Evolutionary conservation across 2,888 invertebrate species (phyloP), one percentile per base, ranked within the genome.

Genomic region (Steinernema scapterisci): DNA sequence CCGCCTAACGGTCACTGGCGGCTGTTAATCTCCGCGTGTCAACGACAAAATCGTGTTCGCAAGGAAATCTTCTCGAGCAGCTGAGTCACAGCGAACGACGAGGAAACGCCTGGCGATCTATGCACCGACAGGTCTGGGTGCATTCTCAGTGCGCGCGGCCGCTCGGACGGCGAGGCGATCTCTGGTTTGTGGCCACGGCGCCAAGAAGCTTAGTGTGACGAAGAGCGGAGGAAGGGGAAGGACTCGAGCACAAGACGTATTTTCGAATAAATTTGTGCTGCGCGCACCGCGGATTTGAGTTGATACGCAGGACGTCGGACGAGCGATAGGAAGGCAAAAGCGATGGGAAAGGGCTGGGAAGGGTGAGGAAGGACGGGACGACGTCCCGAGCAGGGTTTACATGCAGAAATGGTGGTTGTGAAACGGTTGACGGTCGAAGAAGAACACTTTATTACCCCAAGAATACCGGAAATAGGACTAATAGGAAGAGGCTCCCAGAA

Each of bases 131-230:
- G n/a, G n/a, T n/a, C 54, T 21, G 63, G 63, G 63, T 63, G 63
- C 63, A 63, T 63, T 63, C 16, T 38, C 3, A 31, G 31, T 63
- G 63, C 63, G 63, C 54, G 54, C 54, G 25, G 48, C 48, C 48
- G 48, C 16, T 19, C 7, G 3, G n/a, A 19, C 54, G 54, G 5
- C 54, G 54, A 2, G 54, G 63, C 63, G 63, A 63, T 63, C 63
- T 63, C 63, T 63, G 63, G 63, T 63, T 63, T n/a, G 27, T 16
- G 63, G 19, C 16, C 48, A 19, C 3, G 48, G 48, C 48, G 48
- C 48, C 48, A 38, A 38, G 48, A 48, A 5, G 48, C 48, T 16
- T 48, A 7, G 38, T 38, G 48, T 48, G 48, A 13, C 48, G n/a
- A 19, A 5, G 6, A 5, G 19, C 5, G 48, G 48, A 48, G 16